A percentile compares a stretch with the other conserved stretches of the same genome.
Evolutionary conservation across 2,113 vertebrate species (phyloP).

Genomic region (Camelus bactrianus): DNA sequence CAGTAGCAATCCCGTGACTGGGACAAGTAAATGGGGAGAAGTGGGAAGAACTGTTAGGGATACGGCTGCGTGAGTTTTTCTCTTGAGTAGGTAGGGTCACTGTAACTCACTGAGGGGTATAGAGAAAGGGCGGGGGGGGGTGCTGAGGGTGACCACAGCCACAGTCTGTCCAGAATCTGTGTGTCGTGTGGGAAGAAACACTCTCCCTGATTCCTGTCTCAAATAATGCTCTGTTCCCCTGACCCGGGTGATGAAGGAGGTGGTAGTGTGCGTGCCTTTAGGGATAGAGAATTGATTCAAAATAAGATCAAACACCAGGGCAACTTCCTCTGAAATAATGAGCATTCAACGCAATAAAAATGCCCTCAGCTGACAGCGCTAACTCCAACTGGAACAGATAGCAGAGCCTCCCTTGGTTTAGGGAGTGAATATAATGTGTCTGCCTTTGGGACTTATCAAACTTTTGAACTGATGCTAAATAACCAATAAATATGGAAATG

Average conservation of each 20-base stretch:
- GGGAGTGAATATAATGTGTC: background rate
- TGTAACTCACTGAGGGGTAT: background rate
- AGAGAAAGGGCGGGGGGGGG: background rate
- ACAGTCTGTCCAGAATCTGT: background rate
- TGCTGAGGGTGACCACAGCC: background rate
- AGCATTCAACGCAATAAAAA: background rate
- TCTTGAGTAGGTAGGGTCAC: background rate
- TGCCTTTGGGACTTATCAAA: background rate
- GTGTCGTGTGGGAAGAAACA: background rate
- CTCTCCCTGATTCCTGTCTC: background rate
- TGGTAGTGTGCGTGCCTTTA: background rate
- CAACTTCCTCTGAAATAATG: constrained; percentile 12
- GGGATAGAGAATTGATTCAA: background rate
- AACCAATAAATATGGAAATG: constrained; percentile 1
- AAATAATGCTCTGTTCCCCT: background rate
- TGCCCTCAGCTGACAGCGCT: background rate
- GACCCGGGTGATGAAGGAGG: background rate
- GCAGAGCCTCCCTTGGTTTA: background rate
- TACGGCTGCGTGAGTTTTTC: background rate
- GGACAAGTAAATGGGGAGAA: background rate
- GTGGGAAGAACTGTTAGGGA: background rate
- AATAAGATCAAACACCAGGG: background rate
- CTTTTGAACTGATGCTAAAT: constrained; percentile 26
- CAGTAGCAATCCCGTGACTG: background rate
- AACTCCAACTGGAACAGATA: background rate